These are phyloP conservation scores for Sardinella longiceps DNA, from an alignment of 2,797 vertebrate genomes.

Conservation along the genomic window DNA sequence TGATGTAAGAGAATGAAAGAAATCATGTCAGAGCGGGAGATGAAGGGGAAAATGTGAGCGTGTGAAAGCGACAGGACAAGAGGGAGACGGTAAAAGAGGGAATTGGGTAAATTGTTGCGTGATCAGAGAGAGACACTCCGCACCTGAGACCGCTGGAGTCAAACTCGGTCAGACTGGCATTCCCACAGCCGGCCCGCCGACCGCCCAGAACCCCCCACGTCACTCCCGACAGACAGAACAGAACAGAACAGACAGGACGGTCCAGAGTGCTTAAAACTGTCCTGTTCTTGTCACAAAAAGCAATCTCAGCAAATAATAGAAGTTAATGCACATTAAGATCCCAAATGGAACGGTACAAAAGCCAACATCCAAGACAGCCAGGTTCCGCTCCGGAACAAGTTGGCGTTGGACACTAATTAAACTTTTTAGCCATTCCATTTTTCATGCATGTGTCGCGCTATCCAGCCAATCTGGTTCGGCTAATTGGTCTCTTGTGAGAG, in stretches of 20 bases:
- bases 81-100: background rate
- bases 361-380: background rate
- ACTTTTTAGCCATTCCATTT: slow-evolving; percentile 13
- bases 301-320: background rate
- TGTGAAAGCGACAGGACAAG: background rate
- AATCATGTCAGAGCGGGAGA: background rate
- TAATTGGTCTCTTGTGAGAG: slow-evolving; percentile 20
- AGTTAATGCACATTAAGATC: background rate
- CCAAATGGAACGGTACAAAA: background rate
- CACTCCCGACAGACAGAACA: background rate
- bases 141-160: background rate
- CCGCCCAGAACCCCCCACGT: background rate
- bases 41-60: background rate
- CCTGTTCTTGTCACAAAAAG: background rate
- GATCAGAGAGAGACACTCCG: background rate
- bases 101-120: background rate
- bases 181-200: background rate
- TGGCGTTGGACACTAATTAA: background rate
- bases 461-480: background rate
- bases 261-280: background rate
- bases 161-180: background rate
- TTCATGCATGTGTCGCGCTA: background rate
- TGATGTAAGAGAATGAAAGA: background rate
- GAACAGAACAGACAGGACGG: background rate
- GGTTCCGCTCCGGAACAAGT: background rate